phyloP scores from a whole-genome alignment of 2,113 vertebrate species.

The Engraulis encrasicolus region DNA sequence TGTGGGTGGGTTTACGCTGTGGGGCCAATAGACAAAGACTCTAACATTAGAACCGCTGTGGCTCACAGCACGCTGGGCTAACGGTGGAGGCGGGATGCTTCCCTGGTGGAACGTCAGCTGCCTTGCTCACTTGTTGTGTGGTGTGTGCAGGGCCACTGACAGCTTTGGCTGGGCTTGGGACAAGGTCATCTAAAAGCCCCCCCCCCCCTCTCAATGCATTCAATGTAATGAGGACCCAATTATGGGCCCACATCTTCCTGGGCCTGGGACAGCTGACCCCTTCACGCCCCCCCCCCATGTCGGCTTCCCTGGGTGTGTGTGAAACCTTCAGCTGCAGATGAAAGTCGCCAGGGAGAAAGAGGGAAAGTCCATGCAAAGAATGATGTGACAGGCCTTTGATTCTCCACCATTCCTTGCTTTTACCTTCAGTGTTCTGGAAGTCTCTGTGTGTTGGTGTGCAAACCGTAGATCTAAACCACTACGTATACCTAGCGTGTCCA shows the following conservation, averaged over 20 bases:
- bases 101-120: background rate
- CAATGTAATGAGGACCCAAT: too few relatives aligned
- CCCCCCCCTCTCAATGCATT: too few relatives aligned
- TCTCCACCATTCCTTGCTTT: slow-evolving; percentile 29
- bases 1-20: background rate
- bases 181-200: too few relatives aligned
- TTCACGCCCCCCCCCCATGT: too few relatives aligned
- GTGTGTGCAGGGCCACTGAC: too few relatives aligned
- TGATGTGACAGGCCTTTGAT: background rate
- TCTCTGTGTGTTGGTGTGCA: background rate
- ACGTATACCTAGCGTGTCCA: background rate
- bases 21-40: slow-evolving; percentile 3
- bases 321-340: background rate
- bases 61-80: background rate
- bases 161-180: too few relatives aligned
- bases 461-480: background rate
- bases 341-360: background rate
- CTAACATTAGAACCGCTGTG: slow-evolving; percentile 19
- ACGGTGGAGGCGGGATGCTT: background rate
- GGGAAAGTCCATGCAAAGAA: background rate
- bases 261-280: too few relatives aligned
- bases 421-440: slow-evolving; percentile 28
- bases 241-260: too few relatives aligned
- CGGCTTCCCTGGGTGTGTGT: background rate
- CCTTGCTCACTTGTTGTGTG: background rate